Evolutionary conservation across 2,797 vertebrate genomes (phyloP).

Genomic region (Apogon talboti): DNA sequence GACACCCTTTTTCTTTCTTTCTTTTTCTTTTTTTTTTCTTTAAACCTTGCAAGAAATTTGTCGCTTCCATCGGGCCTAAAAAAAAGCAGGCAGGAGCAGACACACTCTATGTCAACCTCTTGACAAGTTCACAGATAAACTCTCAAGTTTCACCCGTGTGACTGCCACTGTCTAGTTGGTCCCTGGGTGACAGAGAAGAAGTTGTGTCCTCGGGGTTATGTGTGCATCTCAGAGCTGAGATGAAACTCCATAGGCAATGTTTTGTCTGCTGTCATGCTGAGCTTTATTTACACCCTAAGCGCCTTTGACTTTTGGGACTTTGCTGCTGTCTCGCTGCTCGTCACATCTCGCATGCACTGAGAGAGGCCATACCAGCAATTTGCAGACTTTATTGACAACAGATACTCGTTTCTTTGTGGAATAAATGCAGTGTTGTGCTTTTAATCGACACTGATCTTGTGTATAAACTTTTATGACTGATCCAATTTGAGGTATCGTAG

Average conservation of each 20-base stretch:
- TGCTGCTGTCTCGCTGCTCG: slow-evolving; percentile 38
- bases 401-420: neutral
- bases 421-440: slow-evolving; percentile 1
- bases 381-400: slow-evolving; percentile 12
- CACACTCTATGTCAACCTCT: slow-evolving; percentile 29
- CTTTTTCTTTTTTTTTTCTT: slow-evolving; percentile 4
- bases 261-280: slow-evolving; percentile 61
- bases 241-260: slow-evolving; percentile 56
- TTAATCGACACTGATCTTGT: slow-evolving; percentile 1
- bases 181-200: slow-evolving; percentile 59
- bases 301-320: slow-evolving; percentile 62
- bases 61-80: slow-evolving; percentile 9
- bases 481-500: no score
- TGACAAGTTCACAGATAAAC: slow-evolving; percentile 63
- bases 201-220: slow-evolving; percentile 61
- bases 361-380: slow-evolving; percentile 15
- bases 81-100: neutral
- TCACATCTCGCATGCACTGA: slow-evolving; percentile 23
- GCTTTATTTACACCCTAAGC: slow-evolving; percentile 66
- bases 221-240: slow-evolving; percentile 48
- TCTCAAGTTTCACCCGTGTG: slow-evolving; percentile 55
- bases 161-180: slow-evolving; percentile 52
- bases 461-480: no score
- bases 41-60: slow-evolving; percentile 3
- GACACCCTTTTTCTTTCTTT: neutral